These are phyloP conservation scores for Sceliomorpha sp. DNA, from an alignment of 2,888 invertebrate species.

Conservation along the genomic window DNA sequence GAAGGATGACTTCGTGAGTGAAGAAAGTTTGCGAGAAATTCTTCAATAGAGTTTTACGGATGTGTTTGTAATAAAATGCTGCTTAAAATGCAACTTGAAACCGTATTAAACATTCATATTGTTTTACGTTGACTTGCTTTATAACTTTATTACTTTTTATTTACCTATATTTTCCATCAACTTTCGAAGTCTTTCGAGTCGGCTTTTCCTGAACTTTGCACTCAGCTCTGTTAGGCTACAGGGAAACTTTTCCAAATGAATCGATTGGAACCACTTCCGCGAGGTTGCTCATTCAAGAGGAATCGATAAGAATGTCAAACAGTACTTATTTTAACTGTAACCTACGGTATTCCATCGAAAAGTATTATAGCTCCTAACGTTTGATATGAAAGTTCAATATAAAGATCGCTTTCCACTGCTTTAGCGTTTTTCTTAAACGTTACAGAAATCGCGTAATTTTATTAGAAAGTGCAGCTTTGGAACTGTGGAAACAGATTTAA, in stretches of 20 bases:
- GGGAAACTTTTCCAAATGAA: slow-evolving; percentile 60
- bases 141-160: slow-evolving; percentile 48
- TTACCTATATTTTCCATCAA: slow-evolving; percentile 50
- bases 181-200: slow-evolving; percentile 43
- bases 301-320: slow-evolving; percentile 41
- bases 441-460: no score
- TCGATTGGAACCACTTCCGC: slow-evolving; percentile 37
- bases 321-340: slow-evolving; percentile 26
- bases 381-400: no score
- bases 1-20: no score
- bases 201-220: slow-evolving; percentile 62
- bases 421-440: no score
- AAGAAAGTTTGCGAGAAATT: no score
- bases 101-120: slow-evolving; percentile 40
- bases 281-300: slow-evolving; percentile 28
- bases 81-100: slow-evolving; percentile 44
- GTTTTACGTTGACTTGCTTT: slow-evolving; percentile 34
- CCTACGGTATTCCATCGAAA: background rate
- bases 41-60: no score
- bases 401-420: no score
- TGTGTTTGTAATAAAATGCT: no score
- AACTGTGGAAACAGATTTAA: no score
- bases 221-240: slow-evolving; percentile 57
- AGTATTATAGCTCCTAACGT: background rate
- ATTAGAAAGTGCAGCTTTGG: no score